Evolutionary conservation across 2,113 vertebrate species (phyloP).

Genomic region (Oryzias celebensis): DNA sequence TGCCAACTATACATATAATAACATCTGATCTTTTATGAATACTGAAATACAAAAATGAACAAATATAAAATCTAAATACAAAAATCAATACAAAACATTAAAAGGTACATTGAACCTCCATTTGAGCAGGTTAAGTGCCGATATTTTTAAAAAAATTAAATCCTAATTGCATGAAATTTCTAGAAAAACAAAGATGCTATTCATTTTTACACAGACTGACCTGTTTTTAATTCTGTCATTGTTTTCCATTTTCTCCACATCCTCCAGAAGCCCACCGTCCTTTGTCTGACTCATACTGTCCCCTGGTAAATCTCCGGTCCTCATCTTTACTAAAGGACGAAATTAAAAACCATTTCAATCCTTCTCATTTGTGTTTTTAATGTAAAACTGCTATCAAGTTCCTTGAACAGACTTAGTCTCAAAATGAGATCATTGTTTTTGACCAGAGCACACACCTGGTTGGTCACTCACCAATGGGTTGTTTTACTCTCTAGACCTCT

Average conservation of each 20-base stretch:
- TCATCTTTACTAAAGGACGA: conserved; percentile 25
- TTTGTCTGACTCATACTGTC: conserved; percentile 18
- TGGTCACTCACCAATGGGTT: conserved; percentile 9
- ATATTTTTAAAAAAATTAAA: too few relatives aligned
- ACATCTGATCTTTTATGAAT: too few relatives aligned
- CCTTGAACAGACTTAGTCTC: conserved; percentile 11
- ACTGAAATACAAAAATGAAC: too few relatives aligned
- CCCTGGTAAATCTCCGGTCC: conserved; percentile 33
- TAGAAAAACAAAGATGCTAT: conserved; percentile 6
- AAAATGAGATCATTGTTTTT: background rate
- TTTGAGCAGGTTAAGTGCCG: too few relatives aligned
- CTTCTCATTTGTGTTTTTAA: conserved; percentile 9
- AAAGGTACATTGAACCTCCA: too few relatives aligned
- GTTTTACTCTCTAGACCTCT: conserved; percentile 78
- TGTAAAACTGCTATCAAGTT: background rate
- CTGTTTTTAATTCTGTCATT: background rate
- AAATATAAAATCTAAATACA: too few relatives aligned
- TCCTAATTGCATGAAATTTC: background rate
- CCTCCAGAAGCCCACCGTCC: background rate
- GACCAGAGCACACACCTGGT: background rate
- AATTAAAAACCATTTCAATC: conserved; percentile 51
- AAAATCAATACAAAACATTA: too few relatives aligned
- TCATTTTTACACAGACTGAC: conserved; percentile 8
- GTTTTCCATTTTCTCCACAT: conserved; percentile 2
- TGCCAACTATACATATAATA: too few relatives aligned